A percentile compares a stretch with the other conserved stretches of the same genome.
phyloP scores from a whole-genome alignment of 1,140 invertebrate genomes.

The Tetranychus cinnabarinus region DNA sequence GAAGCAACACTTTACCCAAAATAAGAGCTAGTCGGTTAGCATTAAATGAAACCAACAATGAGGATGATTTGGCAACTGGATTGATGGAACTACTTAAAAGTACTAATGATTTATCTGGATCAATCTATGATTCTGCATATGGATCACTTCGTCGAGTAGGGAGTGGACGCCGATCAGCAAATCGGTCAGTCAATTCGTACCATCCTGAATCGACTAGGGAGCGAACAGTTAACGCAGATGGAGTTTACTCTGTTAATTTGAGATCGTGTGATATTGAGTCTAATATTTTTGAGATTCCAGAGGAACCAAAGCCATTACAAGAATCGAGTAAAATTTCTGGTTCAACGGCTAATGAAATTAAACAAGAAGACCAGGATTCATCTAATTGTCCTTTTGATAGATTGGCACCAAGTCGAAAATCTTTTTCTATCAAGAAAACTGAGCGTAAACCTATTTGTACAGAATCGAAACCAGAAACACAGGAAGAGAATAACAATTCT shows the following conservation, averaged over 20 bases:
- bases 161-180: neutral
- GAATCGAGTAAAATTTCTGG: neutral
- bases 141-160: neutral
- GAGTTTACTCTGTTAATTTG: neutral
- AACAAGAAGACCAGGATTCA: neutral
- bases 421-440: neutral
- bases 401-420: neutral
- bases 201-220: neutral
- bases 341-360: neutral
- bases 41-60: neutral
- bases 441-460: no score
- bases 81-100: constrained; percentile 3
- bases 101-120: neutral
- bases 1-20: neutral
- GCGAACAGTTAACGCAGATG: neutral
- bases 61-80: constrained; percentile 1
- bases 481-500: no score
- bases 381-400: neutral
- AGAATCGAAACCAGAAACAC: no score
- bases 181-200: neutral
- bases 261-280: neutral
- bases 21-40: neutral
- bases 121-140: neutral
- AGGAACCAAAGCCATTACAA: neutral
- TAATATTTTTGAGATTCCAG: neutral